Evolutionary conservation across 2,888 invertebrate genomes (phyloP).

Genomic region (Ephialtes manifestator): DNA sequence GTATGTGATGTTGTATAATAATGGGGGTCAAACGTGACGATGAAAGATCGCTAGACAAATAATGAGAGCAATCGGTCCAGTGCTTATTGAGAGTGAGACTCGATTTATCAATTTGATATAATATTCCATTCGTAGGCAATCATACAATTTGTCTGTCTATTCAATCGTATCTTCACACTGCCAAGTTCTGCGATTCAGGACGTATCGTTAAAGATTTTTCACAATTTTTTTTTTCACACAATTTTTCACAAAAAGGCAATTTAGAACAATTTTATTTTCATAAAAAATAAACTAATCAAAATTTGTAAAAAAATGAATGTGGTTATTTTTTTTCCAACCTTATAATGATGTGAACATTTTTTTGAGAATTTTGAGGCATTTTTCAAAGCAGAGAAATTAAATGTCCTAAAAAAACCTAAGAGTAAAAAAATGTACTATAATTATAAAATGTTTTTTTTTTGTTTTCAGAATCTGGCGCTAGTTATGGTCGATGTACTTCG

Average conservation of each 20-base stretch:
- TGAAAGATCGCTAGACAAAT: slow-evolving; percentile 40
- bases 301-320: no score
- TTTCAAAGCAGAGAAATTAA: not conserved
- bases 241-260: no score
- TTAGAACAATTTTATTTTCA: no score
- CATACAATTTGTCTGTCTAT: no score
- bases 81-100: not conserved
- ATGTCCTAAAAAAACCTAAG: not conserved
- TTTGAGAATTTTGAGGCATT: not conserved
- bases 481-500: slow-evolving; percentile 84
- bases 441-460: slow-evolving; percentile 29
- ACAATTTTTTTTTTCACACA: no score
- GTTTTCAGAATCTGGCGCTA: slow-evolving; percentile 85
- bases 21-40: slow-evolving; percentile 2
- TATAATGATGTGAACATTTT: not conserved
- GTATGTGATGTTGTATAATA: not conserved
- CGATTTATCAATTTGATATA: not conserved
- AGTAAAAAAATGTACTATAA: not conserved
- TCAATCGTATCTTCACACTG: no score
- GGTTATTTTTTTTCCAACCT: not conserved
- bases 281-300: no score
- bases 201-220: no score
- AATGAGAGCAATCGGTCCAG: not conserved
- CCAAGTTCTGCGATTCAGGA: no score
- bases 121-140: no score